These are phyloP conservation scores for Mercenaria mercenaria DNA, from an alignment of 1,140 invertebrate genomes.

Conservation along the genomic window DNA sequence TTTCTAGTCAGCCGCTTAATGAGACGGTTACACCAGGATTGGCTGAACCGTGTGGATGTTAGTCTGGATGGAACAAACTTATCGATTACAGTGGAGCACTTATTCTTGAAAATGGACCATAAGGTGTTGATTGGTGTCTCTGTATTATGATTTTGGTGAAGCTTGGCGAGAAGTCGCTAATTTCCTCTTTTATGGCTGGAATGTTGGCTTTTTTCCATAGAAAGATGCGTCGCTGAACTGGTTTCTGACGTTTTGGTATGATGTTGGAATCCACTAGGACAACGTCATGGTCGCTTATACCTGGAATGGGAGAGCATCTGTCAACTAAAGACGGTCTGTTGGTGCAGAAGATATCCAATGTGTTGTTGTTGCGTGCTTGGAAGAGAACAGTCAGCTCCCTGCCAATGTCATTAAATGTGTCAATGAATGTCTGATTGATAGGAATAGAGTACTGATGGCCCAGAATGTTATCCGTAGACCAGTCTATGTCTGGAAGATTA, in stretches of 20 bases:
- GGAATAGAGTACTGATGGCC: neutral
- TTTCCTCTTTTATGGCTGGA: neutral
- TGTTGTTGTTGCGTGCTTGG: neutral
- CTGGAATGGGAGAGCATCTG: neutral
- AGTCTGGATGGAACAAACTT: neutral
- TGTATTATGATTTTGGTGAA: neutral
- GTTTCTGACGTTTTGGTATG: neutral
- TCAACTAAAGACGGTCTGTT: slow-evolving; percentile 22
- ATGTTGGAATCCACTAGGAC: neutral
- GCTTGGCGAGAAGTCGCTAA: neutral
- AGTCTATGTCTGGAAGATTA: neutral
- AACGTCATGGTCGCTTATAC: slow-evolving; percentile 16
- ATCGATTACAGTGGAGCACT: neutral
- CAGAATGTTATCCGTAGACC: too few relatives aligned
- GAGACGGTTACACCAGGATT: neutral
- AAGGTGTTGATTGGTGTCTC: neutral
- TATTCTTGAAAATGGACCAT: neutral
- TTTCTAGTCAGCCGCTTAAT: neutral
- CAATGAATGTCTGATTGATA: neutral
- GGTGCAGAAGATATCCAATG: neutral
- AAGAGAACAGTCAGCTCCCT: neutral
- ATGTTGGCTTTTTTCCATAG: slow-evolving; percentile 32
- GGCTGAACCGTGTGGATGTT: neutral
- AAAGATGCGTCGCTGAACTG: neutral
- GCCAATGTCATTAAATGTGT: neutral